Conservation (phyloP, 2,113 vertebrate genomes). For the Labeo catla region DNA sequence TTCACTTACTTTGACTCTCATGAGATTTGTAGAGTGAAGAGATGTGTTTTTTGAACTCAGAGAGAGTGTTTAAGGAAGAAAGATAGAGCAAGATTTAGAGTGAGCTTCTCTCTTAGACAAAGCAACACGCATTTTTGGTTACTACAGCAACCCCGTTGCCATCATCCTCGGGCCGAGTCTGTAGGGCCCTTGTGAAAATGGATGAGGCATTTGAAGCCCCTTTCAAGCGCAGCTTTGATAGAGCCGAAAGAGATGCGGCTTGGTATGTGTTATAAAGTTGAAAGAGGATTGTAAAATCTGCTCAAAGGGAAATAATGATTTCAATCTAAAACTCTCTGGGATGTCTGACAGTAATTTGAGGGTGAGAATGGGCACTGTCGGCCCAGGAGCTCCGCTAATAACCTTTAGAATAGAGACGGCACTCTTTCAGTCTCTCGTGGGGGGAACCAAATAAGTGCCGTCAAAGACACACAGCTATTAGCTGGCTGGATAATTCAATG, state of each 20-base stretch:
- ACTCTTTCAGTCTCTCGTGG: slow-evolving; percentile 17
- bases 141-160: slow-evolving; percentile 53
- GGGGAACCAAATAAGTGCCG: background rate
- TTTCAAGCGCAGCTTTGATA: slow-evolving; percentile 41
- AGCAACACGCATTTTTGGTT: slow-evolving; percentile 46
- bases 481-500: slow-evolving; percentile 14
- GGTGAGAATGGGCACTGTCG: slow-evolving; percentile 42
- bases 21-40: background rate
- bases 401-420: background rate
- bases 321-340: slow-evolving; percentile 40
- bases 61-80: background rate
- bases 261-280: background rate
- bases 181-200: slow-evolving; percentile 49
- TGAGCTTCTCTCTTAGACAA: slow-evolving; percentile 4
- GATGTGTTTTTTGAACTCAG: background rate
- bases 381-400: slow-evolving; percentile 26
- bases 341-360: slow-evolving; percentile 46
- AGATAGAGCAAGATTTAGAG: background rate
- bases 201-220: slow-evolving; percentile 32
- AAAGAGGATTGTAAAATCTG: slow-evolving; percentile 33
- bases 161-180: slow-evolving; percentile 35
- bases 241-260: slow-evolving; percentile 13
- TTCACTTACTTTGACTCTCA: background rate
- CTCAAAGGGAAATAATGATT: slow-evolving; percentile 8
- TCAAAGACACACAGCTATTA: slow-evolving; percentile 19